Percentiles rank a stretch among this genome's conserved stretches.
phyloP scores from a whole-genome alignment of 2,888 invertebrate genomes.

The Trachelus stipa region DNA sequence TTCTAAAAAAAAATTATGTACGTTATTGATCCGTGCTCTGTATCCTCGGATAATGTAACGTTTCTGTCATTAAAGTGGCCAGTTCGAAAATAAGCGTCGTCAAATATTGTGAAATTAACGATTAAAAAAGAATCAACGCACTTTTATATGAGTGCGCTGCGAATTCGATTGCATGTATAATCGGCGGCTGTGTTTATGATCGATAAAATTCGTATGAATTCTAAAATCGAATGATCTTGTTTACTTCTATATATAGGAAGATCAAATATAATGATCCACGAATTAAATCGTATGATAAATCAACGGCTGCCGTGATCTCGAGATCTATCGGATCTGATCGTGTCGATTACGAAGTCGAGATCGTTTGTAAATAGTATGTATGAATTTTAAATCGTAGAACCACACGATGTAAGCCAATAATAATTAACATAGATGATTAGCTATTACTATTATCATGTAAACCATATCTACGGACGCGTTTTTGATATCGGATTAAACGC shows the following conservation, averaged over 20 bases:
- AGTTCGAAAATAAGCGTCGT: not conserved
- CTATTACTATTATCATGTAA: slow-evolving; percentile 47
- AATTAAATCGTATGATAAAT: not conserved
- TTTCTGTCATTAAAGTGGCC: not conserved
- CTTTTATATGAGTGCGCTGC: not conserved
- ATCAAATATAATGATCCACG: not conserved
- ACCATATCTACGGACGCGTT: slow-evolving; percentile 52
- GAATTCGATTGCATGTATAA: not conserved
- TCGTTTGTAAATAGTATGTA: slow-evolving; percentile 30
- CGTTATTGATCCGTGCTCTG: not conserved
- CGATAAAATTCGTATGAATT: not conserved
- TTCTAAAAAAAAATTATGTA: not conserved
- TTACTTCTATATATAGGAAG: not conserved
- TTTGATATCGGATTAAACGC: slow-evolving; percentile 3
- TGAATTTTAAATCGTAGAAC: slow-evolving; percentile 43
- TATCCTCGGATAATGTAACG: not conserved
- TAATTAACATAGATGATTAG: slow-evolving; percentile 48
- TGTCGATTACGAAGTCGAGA: slow-evolving; percentile 12
- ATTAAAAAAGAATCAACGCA: not conserved
- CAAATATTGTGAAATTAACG: not conserved
- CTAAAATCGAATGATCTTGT: not conserved
- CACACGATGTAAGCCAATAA: slow-evolving; percentile 40
- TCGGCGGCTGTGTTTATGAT: not conserved
- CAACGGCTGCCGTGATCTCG: not conserved
- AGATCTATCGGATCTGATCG: not conserved